Percentiles rank a stretch among this genome's conserved stretches.
Evolutionary conservation across 2,113 vertebrate genomes (phyloP).

Genomic region (Hystrix brachyura): DNA sequence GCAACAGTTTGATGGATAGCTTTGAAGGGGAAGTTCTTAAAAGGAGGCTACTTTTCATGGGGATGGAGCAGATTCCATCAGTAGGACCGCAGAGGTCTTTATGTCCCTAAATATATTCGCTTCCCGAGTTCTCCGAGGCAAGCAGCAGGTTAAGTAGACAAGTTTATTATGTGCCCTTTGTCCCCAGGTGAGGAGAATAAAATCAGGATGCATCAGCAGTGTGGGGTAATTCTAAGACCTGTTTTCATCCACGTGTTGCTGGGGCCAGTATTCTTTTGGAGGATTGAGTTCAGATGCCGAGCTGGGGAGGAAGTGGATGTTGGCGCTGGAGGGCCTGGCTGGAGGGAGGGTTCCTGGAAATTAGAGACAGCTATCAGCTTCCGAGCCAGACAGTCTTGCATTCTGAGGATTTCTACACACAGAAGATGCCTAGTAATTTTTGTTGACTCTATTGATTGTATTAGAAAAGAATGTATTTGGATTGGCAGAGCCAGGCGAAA

Average conservation of each 20-base stretch:
- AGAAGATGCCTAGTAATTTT: not conserved
- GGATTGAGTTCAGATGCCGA: not conserved
- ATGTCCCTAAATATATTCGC: not conserved
- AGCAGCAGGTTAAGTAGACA: not conserved
- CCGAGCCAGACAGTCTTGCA: not conserved
- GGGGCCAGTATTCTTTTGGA: not conserved
- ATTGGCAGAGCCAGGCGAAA: not conserved
- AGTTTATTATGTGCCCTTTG: not conserved
- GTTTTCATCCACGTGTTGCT: not conserved
- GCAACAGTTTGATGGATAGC: not conserved
- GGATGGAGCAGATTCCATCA: not conserved
- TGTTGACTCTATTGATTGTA: not conserved
- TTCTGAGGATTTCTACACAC: not conserved
- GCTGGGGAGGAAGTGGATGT: not conserved
- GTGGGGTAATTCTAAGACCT: not conserved
- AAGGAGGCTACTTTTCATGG: not conserved
- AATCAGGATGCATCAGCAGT: not conserved
- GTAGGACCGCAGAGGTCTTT: not conserved
- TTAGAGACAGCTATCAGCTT: not conserved
- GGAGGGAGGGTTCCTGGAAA: not conserved
- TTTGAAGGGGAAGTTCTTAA: constrained; percentile 20
- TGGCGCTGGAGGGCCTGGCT: not conserved
- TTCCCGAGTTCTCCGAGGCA: not conserved
- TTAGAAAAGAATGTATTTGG: not conserved
- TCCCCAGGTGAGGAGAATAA: not conserved